These are phyloP conservation scores for Noctuana brunneofusca DNA, from an alignment of 2,888 invertebrate species.

Conservation along the genomic window DNA sequence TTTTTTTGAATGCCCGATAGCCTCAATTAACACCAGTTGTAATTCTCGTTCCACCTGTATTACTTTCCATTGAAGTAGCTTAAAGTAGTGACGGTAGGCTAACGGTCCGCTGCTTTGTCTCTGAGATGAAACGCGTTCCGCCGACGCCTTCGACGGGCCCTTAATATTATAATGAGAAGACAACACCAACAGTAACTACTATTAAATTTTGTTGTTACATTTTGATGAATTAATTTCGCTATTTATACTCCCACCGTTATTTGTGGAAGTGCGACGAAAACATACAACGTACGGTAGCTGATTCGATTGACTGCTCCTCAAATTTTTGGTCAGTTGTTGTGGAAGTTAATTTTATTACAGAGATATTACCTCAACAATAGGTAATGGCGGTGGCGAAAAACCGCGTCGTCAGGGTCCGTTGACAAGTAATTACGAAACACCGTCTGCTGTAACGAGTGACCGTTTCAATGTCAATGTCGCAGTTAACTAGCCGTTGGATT, in stretches of 20 bases:
- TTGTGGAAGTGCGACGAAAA: neutral
- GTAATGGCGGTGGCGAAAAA: conserved; percentile 21
- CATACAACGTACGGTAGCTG: neutral
- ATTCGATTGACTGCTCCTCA: neutral
- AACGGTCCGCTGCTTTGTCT: conserved; percentile 73
- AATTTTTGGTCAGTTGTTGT: conserved; percentile 4
- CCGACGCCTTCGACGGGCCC: conserved; percentile 48
- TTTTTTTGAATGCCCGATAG: conserved; percentile 46
- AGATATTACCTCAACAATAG: conserved; percentile 20
- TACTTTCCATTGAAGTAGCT: conserved; percentile 61
- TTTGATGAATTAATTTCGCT: conserved; percentile 14
- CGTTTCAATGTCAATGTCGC: conserved; percentile 43
- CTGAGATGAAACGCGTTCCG: conserved; percentile 50
- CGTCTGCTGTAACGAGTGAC: conserved; percentile 47
- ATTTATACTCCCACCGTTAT: neutral
- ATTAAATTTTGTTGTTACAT: conserved; percentile 26
- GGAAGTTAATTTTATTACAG: conserved; percentile 6
- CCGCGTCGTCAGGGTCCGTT: conserved; percentile 52
- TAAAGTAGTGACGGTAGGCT: conserved; percentile 46
- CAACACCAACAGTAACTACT: conserved; percentile 26
- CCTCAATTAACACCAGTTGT: conserved; percentile 65
- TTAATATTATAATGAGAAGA: conserved; percentile 41
- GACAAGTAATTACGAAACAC: conserved; percentile 66
- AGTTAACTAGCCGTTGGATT: conserved; percentile 15
- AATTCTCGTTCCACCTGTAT: conserved; percentile 71